Evolutionary conservation across 2,113 vertebrate species (phyloP).

Genomic region (Connochaetes taurinus): DNA sequence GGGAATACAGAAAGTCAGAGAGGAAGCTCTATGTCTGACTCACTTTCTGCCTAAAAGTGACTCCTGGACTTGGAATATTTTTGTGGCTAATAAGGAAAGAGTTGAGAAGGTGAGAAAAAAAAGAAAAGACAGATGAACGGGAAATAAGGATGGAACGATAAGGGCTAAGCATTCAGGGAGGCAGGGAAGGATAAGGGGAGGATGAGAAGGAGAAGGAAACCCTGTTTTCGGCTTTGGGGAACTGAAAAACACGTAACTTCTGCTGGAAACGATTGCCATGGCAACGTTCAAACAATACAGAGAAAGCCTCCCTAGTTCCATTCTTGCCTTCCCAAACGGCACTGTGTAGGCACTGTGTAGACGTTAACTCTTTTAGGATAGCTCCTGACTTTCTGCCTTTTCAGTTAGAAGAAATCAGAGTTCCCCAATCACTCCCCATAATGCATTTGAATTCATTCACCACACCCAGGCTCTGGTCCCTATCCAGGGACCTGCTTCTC

Average conservation of each 20-base stretch:
- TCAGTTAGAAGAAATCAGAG: not conserved
- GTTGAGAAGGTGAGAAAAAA: not conserved
- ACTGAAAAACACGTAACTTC: conserved; percentile 77
- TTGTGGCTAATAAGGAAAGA: not conserved
- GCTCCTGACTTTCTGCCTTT: conserved; percentile 23
- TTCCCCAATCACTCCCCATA: not conserved
- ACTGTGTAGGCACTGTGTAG: conserved; percentile 38
- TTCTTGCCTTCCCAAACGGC: conserved; percentile 72
- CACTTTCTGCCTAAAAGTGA: not conserved
- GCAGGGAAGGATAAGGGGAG: not conserved
- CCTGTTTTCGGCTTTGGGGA: conserved; percentile 62
- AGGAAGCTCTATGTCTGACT: not conserved
- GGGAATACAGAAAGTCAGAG: not conserved
- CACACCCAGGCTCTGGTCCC: not conserved
- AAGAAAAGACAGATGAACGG: not conserved
- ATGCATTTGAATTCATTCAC: not conserved
- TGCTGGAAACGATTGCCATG: conserved; percentile 79
- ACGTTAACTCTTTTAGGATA: conserved; percentile 59
- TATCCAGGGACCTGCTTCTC: not conserved
- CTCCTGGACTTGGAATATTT: not conserved
- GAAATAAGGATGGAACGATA: not conserved
- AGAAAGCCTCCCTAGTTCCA: conserved; percentile 77
- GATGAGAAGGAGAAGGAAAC: conserved; percentile 16
- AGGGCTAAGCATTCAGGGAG: not conserved
- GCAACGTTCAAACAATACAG: conserved; percentile 83